phyloP scores from a whole-genome alignment of 2,797 vertebrate species.

The Acipenser transmontanus region DNA sequence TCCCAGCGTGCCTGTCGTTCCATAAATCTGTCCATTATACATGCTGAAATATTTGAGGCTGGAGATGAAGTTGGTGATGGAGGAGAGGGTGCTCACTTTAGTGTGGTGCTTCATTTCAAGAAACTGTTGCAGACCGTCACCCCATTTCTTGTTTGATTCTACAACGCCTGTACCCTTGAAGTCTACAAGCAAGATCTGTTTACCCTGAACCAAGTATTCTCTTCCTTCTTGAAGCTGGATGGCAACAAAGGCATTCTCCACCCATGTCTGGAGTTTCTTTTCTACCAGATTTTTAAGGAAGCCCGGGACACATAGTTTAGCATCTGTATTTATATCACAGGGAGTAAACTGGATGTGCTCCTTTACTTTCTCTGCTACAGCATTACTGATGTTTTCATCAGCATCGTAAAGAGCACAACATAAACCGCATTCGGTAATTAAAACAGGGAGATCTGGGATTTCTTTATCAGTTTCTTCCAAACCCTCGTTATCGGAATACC shows the following conservation, averaged over 20 bases:
- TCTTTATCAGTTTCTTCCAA: no score
- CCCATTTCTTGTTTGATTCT: slow-evolving; percentile 38
- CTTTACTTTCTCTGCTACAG: slow-evolving; percentile 9
- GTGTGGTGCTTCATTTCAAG: slow-evolving; percentile 51
- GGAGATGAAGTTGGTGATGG: slow-evolving; percentile 57
- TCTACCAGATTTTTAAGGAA: slow-evolving; percentile 36
- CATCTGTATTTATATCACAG: slow-evolving; percentile 12
- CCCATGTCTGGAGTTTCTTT: slow-evolving; percentile 38
- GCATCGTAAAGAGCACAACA: slow-evolving; percentile 18
- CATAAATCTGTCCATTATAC: slow-evolving; percentile 45
- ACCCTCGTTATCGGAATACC: no score
- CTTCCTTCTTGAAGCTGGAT: slow-evolving; percentile 19
- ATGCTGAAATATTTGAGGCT: slow-evolving; percentile 40
- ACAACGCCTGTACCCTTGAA: slow-evolving; percentile 46
- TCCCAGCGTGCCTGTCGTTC: slow-evolving; percentile 53
- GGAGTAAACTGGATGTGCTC: slow-evolving; percentile 11
- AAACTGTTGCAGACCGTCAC: slow-evolving; percentile 55
- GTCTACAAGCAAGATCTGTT: slow-evolving; percentile 38
- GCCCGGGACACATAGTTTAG: slow-evolving; percentile 24
- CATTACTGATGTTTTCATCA: slow-evolving; percentile 21
- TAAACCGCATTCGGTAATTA: slow-evolving; percentile 16
- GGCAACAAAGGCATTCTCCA: slow-evolving; percentile 43
- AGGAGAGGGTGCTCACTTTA: slow-evolving; percentile 42
- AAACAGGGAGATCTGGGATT: slow-evolving; percentile 9
- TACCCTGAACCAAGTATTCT: slow-evolving; percentile 35